phyloP scores from a whole-genome alignment of 1,140 invertebrate species.

The Solen grandis region DNA sequence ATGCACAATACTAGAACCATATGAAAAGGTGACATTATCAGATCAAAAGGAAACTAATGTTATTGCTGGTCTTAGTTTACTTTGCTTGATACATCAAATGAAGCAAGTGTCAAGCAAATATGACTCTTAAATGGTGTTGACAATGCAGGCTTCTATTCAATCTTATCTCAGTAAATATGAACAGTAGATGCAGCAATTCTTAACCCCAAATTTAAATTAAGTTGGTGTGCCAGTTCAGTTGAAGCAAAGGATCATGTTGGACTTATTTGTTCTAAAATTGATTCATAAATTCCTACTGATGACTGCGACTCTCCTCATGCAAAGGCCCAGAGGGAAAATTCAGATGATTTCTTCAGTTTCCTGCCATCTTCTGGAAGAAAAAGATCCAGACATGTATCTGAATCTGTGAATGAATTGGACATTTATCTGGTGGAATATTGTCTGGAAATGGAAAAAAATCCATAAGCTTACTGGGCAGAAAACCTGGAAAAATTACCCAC shows the following conservation, averaged over 20 bases:
- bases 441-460: no score
- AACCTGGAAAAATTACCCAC: no score
- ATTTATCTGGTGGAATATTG: no score
- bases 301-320: not conserved
- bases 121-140: not conserved
- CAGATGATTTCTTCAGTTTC: constrained; percentile 5
- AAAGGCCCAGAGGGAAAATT: not conserved
- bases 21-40: not conserved
- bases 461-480: no score
- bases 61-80: not conserved
- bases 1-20: not conserved
- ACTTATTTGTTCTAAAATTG: no score
- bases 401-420: no score
- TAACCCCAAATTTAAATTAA: not conserved
- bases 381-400: no score
- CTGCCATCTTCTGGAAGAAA: not conserved
- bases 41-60: not conserved
- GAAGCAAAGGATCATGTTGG: no score
- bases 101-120: not conserved
- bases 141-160: not conserved
- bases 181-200: not conserved
- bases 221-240: no score
- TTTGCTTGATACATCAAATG: not conserved
- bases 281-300: no score
- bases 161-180: not conserved